Conservation (phyloP, 1,140 invertebrate genomes). For the Hirudo medicinalis region DNA sequence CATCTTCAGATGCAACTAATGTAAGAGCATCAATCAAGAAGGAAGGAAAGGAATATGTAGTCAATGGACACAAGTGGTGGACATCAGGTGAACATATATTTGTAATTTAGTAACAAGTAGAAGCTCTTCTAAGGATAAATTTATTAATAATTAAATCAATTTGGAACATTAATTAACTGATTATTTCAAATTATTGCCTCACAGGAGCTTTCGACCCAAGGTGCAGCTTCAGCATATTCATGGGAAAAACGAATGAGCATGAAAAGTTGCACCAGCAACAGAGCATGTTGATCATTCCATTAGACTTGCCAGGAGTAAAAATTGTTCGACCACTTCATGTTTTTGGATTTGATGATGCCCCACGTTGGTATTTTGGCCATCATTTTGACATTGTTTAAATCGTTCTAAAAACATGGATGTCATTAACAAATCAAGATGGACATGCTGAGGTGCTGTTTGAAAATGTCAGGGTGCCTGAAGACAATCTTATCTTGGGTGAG, state of each 20-base stretch:
- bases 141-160: background rate
- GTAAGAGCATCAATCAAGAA: conserved; percentile 39
- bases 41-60: conserved; percentile 40
- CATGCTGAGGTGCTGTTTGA: conserved; percentile 44
- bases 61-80: conserved; percentile 45
- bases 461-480: conserved; percentile 40
- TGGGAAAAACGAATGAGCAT: conserved; percentile 40
- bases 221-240: conserved; percentile 43
- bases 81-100: conserved; percentile 39
- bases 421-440: conserved; percentile 31
- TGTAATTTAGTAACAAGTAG: too few relatives aligned
- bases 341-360: conserved; percentile 42
- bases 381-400: background rate
- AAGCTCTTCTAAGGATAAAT: too few relatives aligned
- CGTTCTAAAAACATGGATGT: background rate
- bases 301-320: conserved; percentile 41
- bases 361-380: conserved; percentile 30
- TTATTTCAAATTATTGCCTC: background rate
- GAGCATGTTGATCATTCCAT: conserved; percentile 45
- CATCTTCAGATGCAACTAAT: conserved; percentile 44
- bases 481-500: conserved; percentile 42
- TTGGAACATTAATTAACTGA: background rate
- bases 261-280: conserved; percentile 37
- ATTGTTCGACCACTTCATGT: conserved; percentile 40
- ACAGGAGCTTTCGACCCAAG: conserved; percentile 39